Evolutionary conservation across 1,140 invertebrate genomes (phyloP).

Genomic region (Semibalanus balanoides): DNA sequence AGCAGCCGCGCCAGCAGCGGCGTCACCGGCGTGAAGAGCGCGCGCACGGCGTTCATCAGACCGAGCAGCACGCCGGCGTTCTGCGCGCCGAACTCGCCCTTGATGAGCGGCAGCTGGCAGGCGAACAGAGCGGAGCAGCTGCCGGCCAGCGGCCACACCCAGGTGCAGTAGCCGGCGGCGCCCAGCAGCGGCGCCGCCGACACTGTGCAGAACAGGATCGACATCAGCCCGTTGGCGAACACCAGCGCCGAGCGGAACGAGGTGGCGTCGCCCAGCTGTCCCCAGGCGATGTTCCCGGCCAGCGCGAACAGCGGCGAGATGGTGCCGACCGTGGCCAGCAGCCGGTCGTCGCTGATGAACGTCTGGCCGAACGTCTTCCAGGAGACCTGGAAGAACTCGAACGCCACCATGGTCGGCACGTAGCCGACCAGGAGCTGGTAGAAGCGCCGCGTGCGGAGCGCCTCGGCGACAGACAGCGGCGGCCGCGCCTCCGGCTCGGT

Average conservation of each 20-base stretch:
- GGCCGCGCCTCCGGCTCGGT: too few species aligned
- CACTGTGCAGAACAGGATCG: slow-evolving; percentile 16
- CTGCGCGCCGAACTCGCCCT: background rate
- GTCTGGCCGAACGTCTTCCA: slow-evolving; percentile 13
- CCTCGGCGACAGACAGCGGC: background rate
- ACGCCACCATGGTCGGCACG: background rate
- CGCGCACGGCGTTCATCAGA: slow-evolving; percentile 34
- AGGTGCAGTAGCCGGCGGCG: slow-evolving; percentile 24
- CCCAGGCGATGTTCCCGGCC: background rate
- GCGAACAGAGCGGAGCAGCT: slow-evolving; percentile 26
- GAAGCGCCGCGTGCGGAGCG: background rate
- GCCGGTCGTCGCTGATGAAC: slow-evolving; percentile 12
- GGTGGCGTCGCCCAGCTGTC: background rate
- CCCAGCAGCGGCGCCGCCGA: slow-evolving; percentile 20
- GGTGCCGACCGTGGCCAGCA: slow-evolving; percentile 10
- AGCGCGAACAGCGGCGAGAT: slow-evolving; percentile 1
- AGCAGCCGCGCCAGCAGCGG: slow-evolving; percentile 12
- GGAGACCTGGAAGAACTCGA: slow-evolving; percentile 2
- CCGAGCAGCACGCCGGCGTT: slow-evolving; percentile 29
- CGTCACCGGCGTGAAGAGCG: slow-evolving; percentile 22
- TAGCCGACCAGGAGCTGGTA: background rate
- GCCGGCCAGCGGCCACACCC: slow-evolving; percentile 26
- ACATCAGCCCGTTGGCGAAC: background rate
- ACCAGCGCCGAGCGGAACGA: background rate
- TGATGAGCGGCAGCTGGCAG: background rate